Evolutionary conservation across 2,888 invertebrate genomes (phyloP).

Genomic region (Chloromyia formosa): DNA sequence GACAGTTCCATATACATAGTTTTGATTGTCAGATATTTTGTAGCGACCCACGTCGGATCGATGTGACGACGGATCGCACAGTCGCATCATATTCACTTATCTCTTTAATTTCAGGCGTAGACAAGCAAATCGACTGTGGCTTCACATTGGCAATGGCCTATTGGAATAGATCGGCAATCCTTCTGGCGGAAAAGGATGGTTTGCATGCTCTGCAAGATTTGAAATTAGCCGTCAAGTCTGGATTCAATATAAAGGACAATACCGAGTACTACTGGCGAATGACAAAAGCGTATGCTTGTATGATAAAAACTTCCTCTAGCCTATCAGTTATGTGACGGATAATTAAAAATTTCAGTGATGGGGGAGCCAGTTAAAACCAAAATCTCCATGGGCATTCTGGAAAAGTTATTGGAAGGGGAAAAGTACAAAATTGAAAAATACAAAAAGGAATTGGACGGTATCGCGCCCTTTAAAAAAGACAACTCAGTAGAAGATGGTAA

Average conservation of each 20-base stretch:
- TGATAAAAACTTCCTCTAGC: neutral
- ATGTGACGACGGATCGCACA: too few species aligned
- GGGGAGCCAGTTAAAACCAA: slow-evolving; percentile 71
- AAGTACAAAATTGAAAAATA: slow-evolving; percentile 63
- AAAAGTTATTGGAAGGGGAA: slow-evolving; percentile 67
- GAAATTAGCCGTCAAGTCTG: slow-evolving; percentile 71
- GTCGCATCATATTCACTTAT: too few species aligned
- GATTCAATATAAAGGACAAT: slow-evolving; percentile 70
- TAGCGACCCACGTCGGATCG: too few species aligned
- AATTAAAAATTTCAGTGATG: slow-evolving; percentile 65
- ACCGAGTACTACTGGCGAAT: slow-evolving; percentile 75
- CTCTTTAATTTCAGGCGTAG: slow-evolving; percentile 59
- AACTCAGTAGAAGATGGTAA: neutral
- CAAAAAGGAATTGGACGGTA: slow-evolving; percentile 64
- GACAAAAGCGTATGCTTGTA: slow-evolving; percentile 71
- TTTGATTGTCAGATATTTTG: too few species aligned
- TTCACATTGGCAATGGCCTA: slow-evolving; percentile 72
- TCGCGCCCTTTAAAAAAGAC: slow-evolving; percentile 47
- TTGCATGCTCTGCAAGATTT: slow-evolving; percentile 73
- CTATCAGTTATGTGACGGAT: neutral
- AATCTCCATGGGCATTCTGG: slow-evolving; percentile 72
- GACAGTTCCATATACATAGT: too few species aligned
- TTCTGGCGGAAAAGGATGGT: slow-evolving; percentile 69
- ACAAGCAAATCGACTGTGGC: slow-evolving; percentile 69
- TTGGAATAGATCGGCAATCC: slow-evolving; percentile 73